Conservation (phyloP, 2,797 vertebrate species). For the Anolis apletophallus region DNA sequence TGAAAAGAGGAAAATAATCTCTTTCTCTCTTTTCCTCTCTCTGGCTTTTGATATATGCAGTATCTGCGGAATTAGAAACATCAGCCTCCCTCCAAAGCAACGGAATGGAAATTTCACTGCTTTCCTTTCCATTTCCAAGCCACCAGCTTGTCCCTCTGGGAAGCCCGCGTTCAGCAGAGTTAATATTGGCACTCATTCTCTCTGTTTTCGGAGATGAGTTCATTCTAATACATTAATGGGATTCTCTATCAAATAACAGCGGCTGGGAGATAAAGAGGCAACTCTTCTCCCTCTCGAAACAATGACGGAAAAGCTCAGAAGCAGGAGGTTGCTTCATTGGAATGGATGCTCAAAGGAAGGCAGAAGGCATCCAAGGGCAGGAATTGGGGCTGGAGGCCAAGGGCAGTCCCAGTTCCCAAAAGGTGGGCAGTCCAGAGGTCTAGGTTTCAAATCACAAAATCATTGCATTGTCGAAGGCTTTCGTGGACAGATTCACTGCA, state of each 20-base stretch:
- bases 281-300: background rate
- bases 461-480: too few relatives aligned
- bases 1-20: background rate
- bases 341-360: background rate
- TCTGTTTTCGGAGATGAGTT: conserved; percentile 6
- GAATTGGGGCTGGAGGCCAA: background rate
- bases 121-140: conserved; percentile 6
- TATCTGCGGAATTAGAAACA: background rate
- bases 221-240: conserved; percentile 26
- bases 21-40: background rate
- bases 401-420: too few relatives aligned
- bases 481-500: too few relatives aligned
- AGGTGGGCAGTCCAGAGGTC: too few relatives aligned
- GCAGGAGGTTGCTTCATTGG: background rate
- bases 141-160: background rate
- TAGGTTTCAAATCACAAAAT: too few relatives aligned
- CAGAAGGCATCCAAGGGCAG: background rate
- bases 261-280: background rate
- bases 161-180: background rate
- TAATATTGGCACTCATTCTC: conserved; percentile 14
- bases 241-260: conserved; percentile 18
- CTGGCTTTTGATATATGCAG: background rate
- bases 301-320: background rate
- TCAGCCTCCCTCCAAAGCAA: background rate
- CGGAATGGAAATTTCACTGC: background rate